Percentiles rank a stretch among this genome's conserved stretches.
Conservation (phyloP, 2,888 invertebrate genomes). For the Pelosia muscerda region DNA sequence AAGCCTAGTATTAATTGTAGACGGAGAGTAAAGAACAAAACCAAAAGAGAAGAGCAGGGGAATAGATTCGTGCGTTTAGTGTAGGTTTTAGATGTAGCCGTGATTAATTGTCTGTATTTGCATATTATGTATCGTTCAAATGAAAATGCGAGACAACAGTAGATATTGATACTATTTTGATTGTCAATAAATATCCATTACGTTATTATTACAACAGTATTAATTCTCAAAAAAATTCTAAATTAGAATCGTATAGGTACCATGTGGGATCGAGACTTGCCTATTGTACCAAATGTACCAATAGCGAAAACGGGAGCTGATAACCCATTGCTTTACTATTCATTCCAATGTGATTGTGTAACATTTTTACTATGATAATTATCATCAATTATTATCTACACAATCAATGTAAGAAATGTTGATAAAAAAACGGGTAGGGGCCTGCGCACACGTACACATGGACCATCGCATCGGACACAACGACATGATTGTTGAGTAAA, state of each 20-base stretch:
- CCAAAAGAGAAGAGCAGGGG: too few relatives aligned
- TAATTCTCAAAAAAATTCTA: background rate
- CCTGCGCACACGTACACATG: background rate
- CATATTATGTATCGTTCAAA: background rate
- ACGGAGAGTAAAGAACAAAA: background rate
- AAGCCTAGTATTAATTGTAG: background rate
- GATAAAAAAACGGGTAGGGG: background rate
- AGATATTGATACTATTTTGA: too few relatives aligned
- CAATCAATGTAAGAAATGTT: background rate
- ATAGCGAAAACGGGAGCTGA: background rate
- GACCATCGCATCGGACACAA: too few relatives aligned
- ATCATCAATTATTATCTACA: too few relatives aligned
- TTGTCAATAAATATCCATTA: too few relatives aligned
- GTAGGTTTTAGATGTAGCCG: background rate
- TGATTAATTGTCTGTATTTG: too few relatives aligned
- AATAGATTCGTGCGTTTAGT: background rate
- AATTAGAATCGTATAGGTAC: background rate
- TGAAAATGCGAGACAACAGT: background rate
- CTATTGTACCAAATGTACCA: too few relatives aligned
- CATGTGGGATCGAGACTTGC: background rate
- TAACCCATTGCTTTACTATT: background rate
- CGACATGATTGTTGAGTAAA: too few relatives aligned
- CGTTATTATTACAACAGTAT: background rate
- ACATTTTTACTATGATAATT: background rate
- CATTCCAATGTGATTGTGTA: background rate